Conservation (phyloP, 1,140 invertebrate genomes). For the Drosophila kikkawai region DNA sequence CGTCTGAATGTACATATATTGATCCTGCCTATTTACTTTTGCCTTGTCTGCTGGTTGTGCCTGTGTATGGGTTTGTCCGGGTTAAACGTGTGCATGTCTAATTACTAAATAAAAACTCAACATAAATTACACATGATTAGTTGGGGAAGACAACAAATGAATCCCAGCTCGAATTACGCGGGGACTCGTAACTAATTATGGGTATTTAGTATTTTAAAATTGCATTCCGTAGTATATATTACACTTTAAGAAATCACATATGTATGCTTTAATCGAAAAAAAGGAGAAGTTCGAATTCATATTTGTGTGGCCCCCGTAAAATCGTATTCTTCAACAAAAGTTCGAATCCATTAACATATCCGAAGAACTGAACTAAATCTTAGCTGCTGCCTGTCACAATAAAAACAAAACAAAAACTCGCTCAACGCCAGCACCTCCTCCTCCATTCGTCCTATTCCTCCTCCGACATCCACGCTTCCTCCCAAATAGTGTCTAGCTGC, state of each 20-base stretch:
- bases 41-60: constrained; percentile 4
- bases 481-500: constrained; percentile 27
- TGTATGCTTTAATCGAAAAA: constrained; percentile 55
- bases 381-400: constrained; percentile 49
- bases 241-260: constrained; percentile 69
- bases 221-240: constrained; percentile 38
- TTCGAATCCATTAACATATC: constrained; percentile 40
- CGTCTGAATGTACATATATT: background rate
- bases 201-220: constrained; percentile 29
- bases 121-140: constrained; percentile 76
- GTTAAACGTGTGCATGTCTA: constrained; percentile 50
- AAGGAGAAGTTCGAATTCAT: constrained; percentile 53
- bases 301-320: constrained; percentile 17
- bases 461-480: background rate
- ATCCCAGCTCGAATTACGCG: constrained; percentile 36
- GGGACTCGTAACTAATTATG: constrained; percentile 34
- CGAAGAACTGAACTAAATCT: constrained; percentile 34
- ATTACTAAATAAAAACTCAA: constrained; percentile 75
- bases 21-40: constrained; percentile 21
- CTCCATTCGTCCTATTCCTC: background rate
- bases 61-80: constrained; percentile 49
- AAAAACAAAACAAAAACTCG: constrained; percentile 69
- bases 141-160: constrained; percentile 73
- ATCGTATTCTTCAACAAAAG: constrained; percentile 39
- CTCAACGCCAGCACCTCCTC: constrained; percentile 47